Evolutionary conservation across 1,140 invertebrate species (phyloP), one percentile per base, ranked within the genome.

Genomic region (Popillia japonica): DNA sequence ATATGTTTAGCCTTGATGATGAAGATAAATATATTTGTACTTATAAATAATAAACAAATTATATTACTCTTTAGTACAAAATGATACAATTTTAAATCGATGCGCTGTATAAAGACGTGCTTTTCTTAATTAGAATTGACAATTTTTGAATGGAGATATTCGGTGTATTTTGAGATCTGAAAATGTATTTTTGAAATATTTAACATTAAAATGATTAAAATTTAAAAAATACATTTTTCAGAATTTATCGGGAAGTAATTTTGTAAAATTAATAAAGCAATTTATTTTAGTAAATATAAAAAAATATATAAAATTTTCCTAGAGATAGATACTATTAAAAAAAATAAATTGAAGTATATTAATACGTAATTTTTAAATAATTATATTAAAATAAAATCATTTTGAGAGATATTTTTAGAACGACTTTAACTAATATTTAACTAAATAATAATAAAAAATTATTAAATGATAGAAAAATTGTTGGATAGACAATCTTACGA

Each of bases 51-150:
- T 55, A 55, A 55, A 17, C 8, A 27, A 23, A 68, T 34, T 68
- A 68, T 64, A 68, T 22, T 68, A 68, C 17, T 23, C 27, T 68
- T 68, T 68, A 68, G 61, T 68, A 68, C 61, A 68, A 68, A 68
- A 22, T 68, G 7, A 68, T 68, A 8, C 61, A 68, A 68, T 27
- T 68, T 68, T 55, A 55, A 34, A 34, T 34, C 27, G 48, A 27
- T 9, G 22, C 11, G 61, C 22, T 27, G 61, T 68, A 27, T 68
- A 68, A 68, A 68, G 14, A 4, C 48, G 48, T 55, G 11, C 14
- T 55, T n/a, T 55, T n/a, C 48, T n/a, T 55, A n/a, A n/a, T 7
- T 17, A 55, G 14, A 55, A 55, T 55, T 55, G 48, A 55, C 17
- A 55, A n/a, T n/a, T n/a, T n/a, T n/a, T n/a, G n/a, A 55, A 55